Conservation (phyloP, 1,140 invertebrate genomes). For the Trachymyrmex cornetzi region DNA sequence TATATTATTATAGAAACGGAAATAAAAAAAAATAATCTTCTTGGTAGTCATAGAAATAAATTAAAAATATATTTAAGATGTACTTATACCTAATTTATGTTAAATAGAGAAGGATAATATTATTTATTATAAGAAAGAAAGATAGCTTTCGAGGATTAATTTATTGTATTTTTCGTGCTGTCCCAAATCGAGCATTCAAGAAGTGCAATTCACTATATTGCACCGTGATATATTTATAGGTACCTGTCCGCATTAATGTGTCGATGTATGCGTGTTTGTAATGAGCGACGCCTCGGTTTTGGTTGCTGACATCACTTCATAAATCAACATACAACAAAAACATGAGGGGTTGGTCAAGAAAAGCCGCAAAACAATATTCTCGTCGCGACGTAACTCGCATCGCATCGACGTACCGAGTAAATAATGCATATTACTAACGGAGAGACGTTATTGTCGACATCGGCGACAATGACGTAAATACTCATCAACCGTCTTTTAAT, state of each 20-base stretch:
- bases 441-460: conserved; percentile 13
- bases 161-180: not conserved
- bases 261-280: conserved; percentile 49
- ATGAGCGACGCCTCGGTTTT: conserved; percentile 31
- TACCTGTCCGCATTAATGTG: conserved; percentile 19
- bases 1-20: not conserved
- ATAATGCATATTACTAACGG: conserved; percentile 25
- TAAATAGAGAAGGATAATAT: not conserved
- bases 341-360: conserved; percentile 53
- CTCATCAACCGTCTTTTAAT: conserved; percentile 50
- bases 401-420: conserved; percentile 34
- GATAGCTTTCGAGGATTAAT: not conserved
- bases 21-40: not conserved
- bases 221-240: conserved; percentile 49
- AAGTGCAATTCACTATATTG: conserved; percentile 31
- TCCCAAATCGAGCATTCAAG: conserved; percentile 50
- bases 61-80: not conserved
- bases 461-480: conserved; percentile 15
- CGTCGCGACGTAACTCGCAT: conserved; percentile 27
- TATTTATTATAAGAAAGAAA: not conserved
- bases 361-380: conserved; percentile 62
- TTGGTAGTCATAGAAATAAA: not conserved
- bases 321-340: conserved; percentile 70
- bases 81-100: not conserved
- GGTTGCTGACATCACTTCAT: conserved; percentile 68